Percentiles rank a stretch among this genome's conserved stretches.
Conservation (phyloP, 1,140 invertebrate genomes). For the Aphelenchoides avenae region DNA sequence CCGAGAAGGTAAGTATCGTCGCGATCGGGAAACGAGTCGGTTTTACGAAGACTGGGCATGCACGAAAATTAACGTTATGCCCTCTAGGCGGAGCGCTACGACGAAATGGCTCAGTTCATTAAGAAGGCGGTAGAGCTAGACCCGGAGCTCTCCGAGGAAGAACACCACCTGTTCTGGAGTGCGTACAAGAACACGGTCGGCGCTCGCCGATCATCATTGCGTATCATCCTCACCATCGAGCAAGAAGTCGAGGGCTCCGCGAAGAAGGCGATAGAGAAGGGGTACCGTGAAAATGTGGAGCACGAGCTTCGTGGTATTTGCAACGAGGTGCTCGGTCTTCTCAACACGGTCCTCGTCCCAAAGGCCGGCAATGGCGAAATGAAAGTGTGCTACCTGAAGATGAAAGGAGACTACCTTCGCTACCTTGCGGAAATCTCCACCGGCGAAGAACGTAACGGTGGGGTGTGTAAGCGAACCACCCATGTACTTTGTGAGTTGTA, state of each 20-base stretch:
- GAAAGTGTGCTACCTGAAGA: conserved; percentile 97
- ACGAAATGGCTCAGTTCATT: conserved; percentile 76
- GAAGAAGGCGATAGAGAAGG: conserved; percentile 95
- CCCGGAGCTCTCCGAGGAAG: conserved; percentile 85
- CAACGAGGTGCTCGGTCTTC: conserved; percentile 87
- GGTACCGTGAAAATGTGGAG: conserved; percentile 95
- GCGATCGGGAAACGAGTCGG: no score
- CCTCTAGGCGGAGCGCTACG: conserved; percentile 61
- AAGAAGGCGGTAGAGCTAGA: conserved; percentile 85
- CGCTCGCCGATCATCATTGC: conserved; percentile 89
- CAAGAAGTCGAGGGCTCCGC: conserved; percentile 90
- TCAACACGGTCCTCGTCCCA: conserved; percentile 94
- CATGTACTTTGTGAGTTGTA: conserved; percentile 60
- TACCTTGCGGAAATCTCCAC: conserved; percentile 96
- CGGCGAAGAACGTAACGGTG: conserved; percentile 87
- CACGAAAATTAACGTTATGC: conserved; percentile 61
- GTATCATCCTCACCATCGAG: conserved; percentile 96
- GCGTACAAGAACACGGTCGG: conserved; percentile 99
- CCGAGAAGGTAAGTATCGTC: conserved; percentile 77
- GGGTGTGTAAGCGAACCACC: no score
- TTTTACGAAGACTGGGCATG: conserved; percentile 74
- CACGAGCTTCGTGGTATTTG: conserved; percentile 95
- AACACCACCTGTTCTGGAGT: conserved; percentile 90
- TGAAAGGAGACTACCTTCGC: conserved; percentile 98
- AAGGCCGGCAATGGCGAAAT: conserved; percentile 91